A percentile compares a stretch with the other conserved stretches of the same genome.
phyloP scores from a whole-genome alignment of 2,113 vertebrate genomes.

The Marmota flaviventris region DNA sequence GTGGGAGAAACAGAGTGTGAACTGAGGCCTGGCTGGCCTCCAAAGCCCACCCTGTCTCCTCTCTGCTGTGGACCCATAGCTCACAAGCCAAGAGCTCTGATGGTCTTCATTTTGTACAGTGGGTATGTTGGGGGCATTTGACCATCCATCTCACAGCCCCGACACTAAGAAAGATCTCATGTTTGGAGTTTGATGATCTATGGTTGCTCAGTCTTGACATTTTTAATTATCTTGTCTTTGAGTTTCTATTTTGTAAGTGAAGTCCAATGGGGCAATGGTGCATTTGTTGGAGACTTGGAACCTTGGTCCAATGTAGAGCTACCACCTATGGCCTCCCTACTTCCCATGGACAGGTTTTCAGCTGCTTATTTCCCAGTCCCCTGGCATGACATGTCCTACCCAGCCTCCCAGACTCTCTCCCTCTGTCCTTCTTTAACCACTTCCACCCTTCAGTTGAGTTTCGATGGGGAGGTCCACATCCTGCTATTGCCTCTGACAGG shows the following conservation, averaged over 20 bases:
- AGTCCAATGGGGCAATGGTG: background rate
- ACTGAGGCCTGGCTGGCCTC: background rate
- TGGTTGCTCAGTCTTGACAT: background rate
- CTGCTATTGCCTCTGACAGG: background rate
- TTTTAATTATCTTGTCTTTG: background rate
- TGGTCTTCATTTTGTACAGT: background rate
- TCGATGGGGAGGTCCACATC: background rate
- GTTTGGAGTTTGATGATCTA: background rate
- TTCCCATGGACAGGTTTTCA: background rate
- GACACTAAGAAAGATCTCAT: background rate
- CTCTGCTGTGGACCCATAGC: background rate
- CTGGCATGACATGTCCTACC: background rate
- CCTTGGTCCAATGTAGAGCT: background rate
- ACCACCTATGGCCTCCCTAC: background rate
- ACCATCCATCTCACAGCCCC: background rate
- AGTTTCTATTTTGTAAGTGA: background rate
- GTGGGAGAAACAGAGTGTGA: background rate
- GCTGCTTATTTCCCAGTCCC: background rate
- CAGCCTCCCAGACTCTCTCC: background rate
- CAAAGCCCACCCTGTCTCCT: too few relatives aligned
- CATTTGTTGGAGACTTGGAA: background rate
- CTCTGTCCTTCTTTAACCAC: background rate
- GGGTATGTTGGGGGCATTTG: fast-evolving
- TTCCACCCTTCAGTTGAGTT: background rate
- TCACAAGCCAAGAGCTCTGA: background rate